phyloP scores from a whole-genome alignment of 2,113 vertebrate species.

The Axis porcinus region DNA sequence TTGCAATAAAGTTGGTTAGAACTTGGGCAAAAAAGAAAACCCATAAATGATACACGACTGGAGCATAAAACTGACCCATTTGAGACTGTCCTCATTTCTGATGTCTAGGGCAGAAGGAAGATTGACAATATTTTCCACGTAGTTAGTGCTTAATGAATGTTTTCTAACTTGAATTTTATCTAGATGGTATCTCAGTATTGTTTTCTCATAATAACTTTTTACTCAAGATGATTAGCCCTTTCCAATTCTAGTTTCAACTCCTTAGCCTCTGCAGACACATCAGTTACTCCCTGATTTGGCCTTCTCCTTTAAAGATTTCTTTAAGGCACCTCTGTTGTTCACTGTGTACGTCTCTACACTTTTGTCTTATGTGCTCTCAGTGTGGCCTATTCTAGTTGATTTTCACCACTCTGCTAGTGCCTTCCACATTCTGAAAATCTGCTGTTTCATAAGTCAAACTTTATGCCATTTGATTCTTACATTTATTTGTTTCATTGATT shows the following conservation, averaged over 20 bases:
- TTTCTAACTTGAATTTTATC: neutral
- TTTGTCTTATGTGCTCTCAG: neutral
- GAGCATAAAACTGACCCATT: neutral
- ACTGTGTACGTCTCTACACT: neutral
- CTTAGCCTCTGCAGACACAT: neutral
- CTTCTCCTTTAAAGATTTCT: neutral
- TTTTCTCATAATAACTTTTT: neutral
- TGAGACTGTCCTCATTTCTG: neutral
- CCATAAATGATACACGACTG: neutral
- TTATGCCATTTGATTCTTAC: neutral
- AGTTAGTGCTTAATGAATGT: neutral
- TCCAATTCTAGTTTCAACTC: neutral
- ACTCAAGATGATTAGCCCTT: neutral
- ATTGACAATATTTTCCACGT: neutral
- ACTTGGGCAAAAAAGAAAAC: slow-evolving; percentile 35
- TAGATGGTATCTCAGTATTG: neutral
- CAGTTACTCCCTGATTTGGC: neutral
- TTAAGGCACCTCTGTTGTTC: neutral
- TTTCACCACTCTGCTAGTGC: neutral
- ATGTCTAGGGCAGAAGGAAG: neutral
- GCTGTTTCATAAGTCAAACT: neutral
- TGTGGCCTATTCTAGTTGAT: neutral
- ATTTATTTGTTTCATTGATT: neutral
- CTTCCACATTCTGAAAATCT: neutral
- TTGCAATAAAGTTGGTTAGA: slow-evolving; percentile 78